Evolutionary conservation across 2,797 vertebrate genomes (phyloP).

Genomic region (Lacerta bilineata): DNA sequence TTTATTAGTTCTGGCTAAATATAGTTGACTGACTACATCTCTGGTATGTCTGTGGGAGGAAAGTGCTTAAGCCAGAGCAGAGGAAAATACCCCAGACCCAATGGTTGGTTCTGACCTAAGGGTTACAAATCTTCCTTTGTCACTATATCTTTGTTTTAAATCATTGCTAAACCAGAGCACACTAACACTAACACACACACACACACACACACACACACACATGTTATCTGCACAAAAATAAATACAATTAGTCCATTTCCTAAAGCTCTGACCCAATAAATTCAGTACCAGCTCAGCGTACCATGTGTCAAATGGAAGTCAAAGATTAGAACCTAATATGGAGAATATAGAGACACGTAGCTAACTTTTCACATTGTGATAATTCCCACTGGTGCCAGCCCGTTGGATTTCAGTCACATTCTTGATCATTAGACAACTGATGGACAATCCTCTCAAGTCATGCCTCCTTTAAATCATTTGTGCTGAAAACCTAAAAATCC

Average conservation of each 20-base stretch:
- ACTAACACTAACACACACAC: too few species aligned
- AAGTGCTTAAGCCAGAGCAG: too few species aligned
- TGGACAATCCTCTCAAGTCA: background rate
- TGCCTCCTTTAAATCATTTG: slow-evolving; percentile 27
- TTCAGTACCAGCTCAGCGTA: background rate
- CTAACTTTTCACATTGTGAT: slow-evolving; percentile 2
- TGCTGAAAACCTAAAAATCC: slow-evolving; percentile 14
- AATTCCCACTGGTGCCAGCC: background rate
- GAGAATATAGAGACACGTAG: background rate
- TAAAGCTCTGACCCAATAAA: slow-evolving; percentile 1
- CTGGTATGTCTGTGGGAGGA: too few species aligned
- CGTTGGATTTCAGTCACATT: slow-evolving; percentile 6
- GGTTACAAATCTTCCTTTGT: too few species aligned
- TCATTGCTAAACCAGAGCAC: background rate
- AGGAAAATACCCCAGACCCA: too few species aligned
- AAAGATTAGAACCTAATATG: background rate
- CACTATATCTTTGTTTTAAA: too few species aligned
- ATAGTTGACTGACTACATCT: too few species aligned
- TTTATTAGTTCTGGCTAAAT: too few species aligned
- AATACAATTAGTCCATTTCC: background rate
- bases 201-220: background rate
- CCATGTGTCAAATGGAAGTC: slow-evolving; percentile 2
- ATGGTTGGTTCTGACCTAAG: too few species aligned
- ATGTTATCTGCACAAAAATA: background rate
- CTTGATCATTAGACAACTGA: slow-evolving; percentile 24